Evolutionary conservation across 2,888 invertebrate genomes (phyloP).

Genomic region (Rhingia rostrata): DNA sequence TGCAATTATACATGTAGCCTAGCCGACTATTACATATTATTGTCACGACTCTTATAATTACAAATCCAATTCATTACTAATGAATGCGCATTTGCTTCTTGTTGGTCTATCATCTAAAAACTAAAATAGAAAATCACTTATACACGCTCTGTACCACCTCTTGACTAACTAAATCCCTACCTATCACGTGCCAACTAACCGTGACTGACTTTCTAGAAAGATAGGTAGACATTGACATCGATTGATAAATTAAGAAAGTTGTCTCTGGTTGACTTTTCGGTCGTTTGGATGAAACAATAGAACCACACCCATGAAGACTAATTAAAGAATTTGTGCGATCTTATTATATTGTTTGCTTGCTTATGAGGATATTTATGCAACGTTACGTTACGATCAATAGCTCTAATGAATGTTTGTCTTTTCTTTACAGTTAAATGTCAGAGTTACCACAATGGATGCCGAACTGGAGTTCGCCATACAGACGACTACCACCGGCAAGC

Average conservation of each 20-base stretch:
- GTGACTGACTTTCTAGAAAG: constrained; percentile 75
- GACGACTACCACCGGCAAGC: constrained; percentile 99
- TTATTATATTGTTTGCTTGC: too few relatives aligned
- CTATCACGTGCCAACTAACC: constrained; percentile 77
- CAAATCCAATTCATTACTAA: constrained; percentile 57
- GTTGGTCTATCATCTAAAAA: constrained; percentile 16
- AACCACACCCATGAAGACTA: constrained; percentile 44
- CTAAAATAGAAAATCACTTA: constrained; percentile 42
- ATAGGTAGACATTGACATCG: constrained; percentile 14
- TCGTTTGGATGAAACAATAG: constrained; percentile 27
- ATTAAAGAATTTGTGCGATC: too few relatives aligned
- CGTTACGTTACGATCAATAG: too few relatives aligned
- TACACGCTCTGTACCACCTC: constrained; percentile 7
- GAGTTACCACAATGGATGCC: constrained; percentile 99
- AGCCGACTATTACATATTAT: constrained; percentile 28
- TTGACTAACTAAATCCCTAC: constrained; percentile 48
- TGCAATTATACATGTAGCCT: constrained; percentile 22
- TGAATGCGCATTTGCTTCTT: constrained; percentile 23
- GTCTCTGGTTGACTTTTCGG: constrained; percentile 1
- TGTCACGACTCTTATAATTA: constrained; percentile 51
- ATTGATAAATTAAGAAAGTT: constrained; percentile 59
- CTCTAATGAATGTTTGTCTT: constrained; percentile 53
- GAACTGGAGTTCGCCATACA: constrained; percentile 99
- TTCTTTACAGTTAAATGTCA: constrained; percentile 95
- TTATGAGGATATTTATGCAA: too few relatives aligned